Evolutionary conservation across 2,113 vertebrate species (phyloP), one percentile per base, ranked within the genome.

Genomic region (Struthio camelus): DNA sequence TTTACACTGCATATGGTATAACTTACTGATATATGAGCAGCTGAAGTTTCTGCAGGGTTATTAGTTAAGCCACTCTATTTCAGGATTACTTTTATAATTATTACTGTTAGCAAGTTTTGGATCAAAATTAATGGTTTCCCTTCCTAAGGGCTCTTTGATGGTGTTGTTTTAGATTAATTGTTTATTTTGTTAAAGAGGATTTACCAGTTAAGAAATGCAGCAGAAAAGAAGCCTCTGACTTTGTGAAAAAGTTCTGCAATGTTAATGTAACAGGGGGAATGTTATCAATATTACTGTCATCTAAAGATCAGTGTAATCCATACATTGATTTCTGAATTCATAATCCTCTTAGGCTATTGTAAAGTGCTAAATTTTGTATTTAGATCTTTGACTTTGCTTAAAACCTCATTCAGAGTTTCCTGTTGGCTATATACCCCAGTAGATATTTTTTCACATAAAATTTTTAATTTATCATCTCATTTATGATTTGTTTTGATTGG

Each of bases 211-310:
- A 85, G 58, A 94, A 86, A 93, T 4, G 2, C 11, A 70, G 17
- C 27, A 86, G 69, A 58, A 95, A 94, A 78, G 6, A 51, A 69
- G 6, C 53, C 87, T 71, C 54, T 93, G 93, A 93, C 54, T 93
- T 73, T 7, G 44, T 40, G 46, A 77, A 94, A 93, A 89, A 78
- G 40, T 54, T 86, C 27, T 42, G 30, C 13, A 72, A 46, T 27
- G 1, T 77, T 77, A 87, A 56, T 78, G 30, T 36, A 77, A 9
- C 34, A 42, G 20, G 34, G 13, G 64, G 34, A 83, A 70, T 32
- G 4, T 46, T 92, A 79, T 71, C 59, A 71, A 86, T 92, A 86
- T 42, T 71, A 16, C 20, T 84, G 69, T 81, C 72, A 67, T 59
- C 30, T 78, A 59, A 93, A 75, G 23, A 80, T 67, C 65, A 61